Evolutionary conservation across 2,797 vertebrate genomes (phyloP), one percentile per base, ranked within the genome.

Genomic region (Phoebastria nigripes): DNA sequence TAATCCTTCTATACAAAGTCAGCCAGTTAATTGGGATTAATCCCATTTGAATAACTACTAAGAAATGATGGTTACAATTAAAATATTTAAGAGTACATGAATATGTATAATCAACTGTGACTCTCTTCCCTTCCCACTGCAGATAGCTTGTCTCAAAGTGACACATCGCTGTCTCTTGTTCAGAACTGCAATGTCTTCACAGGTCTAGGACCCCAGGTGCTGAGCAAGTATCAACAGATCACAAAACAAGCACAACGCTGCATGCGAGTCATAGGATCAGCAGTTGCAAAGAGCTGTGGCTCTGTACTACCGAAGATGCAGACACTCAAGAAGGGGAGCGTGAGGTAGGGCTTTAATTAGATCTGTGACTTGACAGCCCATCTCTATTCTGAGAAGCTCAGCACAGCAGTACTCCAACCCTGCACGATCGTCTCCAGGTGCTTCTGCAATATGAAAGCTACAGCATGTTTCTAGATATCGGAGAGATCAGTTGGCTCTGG

Each of bases 351-450:
- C 21, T 58, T 63, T 65, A 52, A 65, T 16, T 21, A 47, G 17
- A 12, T 39, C n/a, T 52, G 55, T 28, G 46, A 51, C 28, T 5
- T 19, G 42, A 58, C 28, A 59, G 44, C 25, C 54, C 44, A 62
- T 11, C 54, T 82, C 70, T 35, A 12, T 13, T 37, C 29, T 71
- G 46, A 59, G 44, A 16, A 91, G 33, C 25, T 66, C 49, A 37
- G 84, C 58, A 49, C 39, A 67, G 59, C 44, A 25, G 28, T 17
- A 35, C 21, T 65, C 37, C 56, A 74, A 24, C 29, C 25, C 33
- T 24, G 52, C 5, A 5, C 0, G 2, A 70, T 55, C 2, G 1
- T 17, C 69, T 56, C 49, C 0, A 1, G 49, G 24, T n/a, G 20
- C 14, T 67, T 47, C 44, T 29, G 39, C 42, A 47, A 33, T 8